Conservation (phyloP, 2,113 vertebrate species). For the Platysteira castanea region DNA sequence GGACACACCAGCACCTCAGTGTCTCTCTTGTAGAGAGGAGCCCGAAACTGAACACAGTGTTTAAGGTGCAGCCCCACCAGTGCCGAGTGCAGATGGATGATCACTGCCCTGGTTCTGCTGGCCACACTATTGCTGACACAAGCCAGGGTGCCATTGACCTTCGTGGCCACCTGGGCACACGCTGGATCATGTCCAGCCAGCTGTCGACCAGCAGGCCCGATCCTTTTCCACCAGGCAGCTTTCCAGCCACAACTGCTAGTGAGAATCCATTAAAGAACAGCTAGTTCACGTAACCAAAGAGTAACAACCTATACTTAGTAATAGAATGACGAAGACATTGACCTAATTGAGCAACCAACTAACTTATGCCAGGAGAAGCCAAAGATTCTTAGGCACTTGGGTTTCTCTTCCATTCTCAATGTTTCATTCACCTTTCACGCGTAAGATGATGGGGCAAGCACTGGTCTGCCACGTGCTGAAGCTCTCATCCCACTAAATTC, state of each 20-base stretch:
- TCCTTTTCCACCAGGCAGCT: not conserved
- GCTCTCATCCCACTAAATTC: not conserved
- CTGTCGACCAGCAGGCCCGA: not conserved
- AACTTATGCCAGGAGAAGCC: not conserved
- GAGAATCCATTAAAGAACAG: not conserved
- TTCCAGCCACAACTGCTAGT: not conserved
- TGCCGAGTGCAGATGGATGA: accelerated
- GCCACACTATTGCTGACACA: not conserved
- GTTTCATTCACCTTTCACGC: not conserved
- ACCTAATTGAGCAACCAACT: not conserved
- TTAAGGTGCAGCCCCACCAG: not conserved
- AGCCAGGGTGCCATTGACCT: not conserved
- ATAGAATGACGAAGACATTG: not conserved
- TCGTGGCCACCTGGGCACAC: not conserved
- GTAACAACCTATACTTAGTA: slow-evolving; percentile 9
- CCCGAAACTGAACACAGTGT: not conserved
- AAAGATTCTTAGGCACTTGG: not conserved
- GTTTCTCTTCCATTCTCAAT: not conserved
- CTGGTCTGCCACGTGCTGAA: not conserved
- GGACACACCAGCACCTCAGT: accelerated
- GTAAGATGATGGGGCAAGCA: not conserved
- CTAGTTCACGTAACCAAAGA: not conserved
- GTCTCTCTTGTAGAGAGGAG: not conserved
- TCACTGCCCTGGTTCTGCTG: not conserved
- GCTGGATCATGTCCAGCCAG: not conserved